phyloP scores from a whole-genome alignment of 2,797 vertebrate genomes.

The Onychomys torridus region DNA sequence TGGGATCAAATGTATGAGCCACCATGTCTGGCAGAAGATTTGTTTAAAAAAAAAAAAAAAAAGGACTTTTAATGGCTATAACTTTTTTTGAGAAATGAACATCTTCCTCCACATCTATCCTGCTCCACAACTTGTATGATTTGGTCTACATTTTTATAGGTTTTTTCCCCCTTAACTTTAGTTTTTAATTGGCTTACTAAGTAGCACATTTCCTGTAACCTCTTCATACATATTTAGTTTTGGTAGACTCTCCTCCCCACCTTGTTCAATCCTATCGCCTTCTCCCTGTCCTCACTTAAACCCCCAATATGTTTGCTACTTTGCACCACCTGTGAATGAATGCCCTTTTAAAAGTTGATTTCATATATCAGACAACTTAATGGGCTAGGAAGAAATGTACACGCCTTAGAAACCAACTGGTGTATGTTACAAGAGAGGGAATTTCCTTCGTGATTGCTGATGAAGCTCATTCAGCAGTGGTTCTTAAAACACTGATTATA shows the following conservation, averaged over 20 bases:
- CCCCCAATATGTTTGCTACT: neutral
- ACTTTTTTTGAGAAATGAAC: neutral
- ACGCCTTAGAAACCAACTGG: conserved; percentile 57
- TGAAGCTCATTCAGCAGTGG: conserved; percentile 61
- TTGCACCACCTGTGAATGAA: neutral
- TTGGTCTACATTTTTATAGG: neutral
- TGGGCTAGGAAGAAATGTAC: neutral
- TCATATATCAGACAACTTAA: neutral
- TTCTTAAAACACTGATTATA: conserved; percentile 67
- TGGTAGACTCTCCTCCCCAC: neutral
- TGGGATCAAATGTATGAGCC: neutral
- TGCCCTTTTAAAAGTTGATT: conserved; percentile 56
- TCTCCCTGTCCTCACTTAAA: neutral
- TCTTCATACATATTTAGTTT: neutral
- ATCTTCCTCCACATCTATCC: neutral
- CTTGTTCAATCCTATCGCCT: neutral
- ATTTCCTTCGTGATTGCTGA: conserved; percentile 32
- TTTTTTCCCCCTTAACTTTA: neutral
- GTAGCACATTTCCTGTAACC: neutral
- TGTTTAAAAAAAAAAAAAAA: neutral
- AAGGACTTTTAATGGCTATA: conserved; percentile 22
- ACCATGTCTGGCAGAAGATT: neutral
- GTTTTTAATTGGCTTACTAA: neutral
- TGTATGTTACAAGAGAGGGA: conserved; percentile 41
- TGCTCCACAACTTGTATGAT: neutral